Evolutionary conservation across 2,113 vertebrate species (phyloP), one percentile per base, ranked within the genome.

Genomic region (Potamarius usumacintae): DNA sequence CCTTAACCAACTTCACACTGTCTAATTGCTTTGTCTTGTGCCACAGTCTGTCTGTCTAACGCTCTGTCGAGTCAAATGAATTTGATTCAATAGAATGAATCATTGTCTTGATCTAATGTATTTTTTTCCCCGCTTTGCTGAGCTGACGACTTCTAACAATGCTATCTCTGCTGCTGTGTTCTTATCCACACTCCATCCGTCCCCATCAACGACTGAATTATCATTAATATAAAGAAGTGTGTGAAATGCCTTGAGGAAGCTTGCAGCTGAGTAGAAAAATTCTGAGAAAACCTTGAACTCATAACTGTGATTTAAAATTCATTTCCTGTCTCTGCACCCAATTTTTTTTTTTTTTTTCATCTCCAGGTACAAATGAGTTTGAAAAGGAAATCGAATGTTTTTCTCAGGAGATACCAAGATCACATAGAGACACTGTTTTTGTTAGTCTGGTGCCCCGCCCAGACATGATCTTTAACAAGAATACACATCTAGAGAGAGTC

Each of bases 31-130:
- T 58, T 34, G 57, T 48, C 80, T 83, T 77, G 57, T 12, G 74
- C 48, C 50, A 52, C 30, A 9, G 18, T 71, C 67, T 74, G 69
- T 87, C 78, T 86, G 50, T 27, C 53, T 53, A 71, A 62, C 7
- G 55, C 58, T 71, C 63, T 34, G 77, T 80, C 86, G 82, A 82
- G 69, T 78, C 86, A 74, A 18, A 84, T 67, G 71, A 78, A 83
- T 87, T 77, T 83, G 48, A 87, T 78, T 87, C 74, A 34, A 18
- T 78, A 62, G 34, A 42, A 87, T 83, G 71, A 87, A 83, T 87
- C 82, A 83, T 77, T 84, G 55, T 87, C 48, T 58, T 42, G 71
- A 84, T 83, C 81, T 83, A 83, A 83, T 87, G 81, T 83, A 57
- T 76, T 87, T 42, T 42, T 82, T 71, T 50, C 77, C 71, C 82